Base-by-base conservation (phyloP, 2,797 vertebrate genomes). In the Sylvilagus floridanus region DNA sequence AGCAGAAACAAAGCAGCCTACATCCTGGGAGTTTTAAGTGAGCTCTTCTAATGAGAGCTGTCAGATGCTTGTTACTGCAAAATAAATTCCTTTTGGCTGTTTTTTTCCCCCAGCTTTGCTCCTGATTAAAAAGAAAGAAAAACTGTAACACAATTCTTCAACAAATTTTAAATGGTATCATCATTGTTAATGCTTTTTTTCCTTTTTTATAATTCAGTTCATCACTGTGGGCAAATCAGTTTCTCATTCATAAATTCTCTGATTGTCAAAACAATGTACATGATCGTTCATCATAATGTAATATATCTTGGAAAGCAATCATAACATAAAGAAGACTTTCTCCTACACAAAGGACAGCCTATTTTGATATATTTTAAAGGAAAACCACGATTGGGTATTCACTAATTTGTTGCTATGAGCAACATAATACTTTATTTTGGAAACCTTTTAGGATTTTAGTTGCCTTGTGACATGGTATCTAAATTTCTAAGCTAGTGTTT, bases 221-320 rank as follows among this genome's bases (percentile, higher is more conserved):
- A 97, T 97, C 97, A 97, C 97, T 96, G 95, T 97, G 97, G 97
- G 96, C 97, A 97, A 97, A 97, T 97, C 90, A 96, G 63, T 57
- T 87, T 92, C 97, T 98, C 82, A 5, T 98, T 98, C 95, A 97
- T 97, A 98, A 98, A 98, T 97, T 98, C 95, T 97, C 97, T 89
- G 93, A 96, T 98, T 99, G 98, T 99, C 98, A 98, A 98, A 99
- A 98, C 98, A 98, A 96, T 97, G 97, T 98, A 98, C 97, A 94
- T 94, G 97, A 98, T 98, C 97, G 54, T 99, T 99, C 98, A 98
- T 98, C 98, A 97, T 97, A 95, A 93, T 57, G 96, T 97, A 97
- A 97, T 98, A 97, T 98, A 98, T 98, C 97, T 98, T 97, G 95
- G 96, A 97, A 96, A 97, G 96, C 97, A 97, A 97, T 98, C 97